Conservation (phyloP, 1,140 invertebrate species). For the Zaprionus capensis region DNA sequence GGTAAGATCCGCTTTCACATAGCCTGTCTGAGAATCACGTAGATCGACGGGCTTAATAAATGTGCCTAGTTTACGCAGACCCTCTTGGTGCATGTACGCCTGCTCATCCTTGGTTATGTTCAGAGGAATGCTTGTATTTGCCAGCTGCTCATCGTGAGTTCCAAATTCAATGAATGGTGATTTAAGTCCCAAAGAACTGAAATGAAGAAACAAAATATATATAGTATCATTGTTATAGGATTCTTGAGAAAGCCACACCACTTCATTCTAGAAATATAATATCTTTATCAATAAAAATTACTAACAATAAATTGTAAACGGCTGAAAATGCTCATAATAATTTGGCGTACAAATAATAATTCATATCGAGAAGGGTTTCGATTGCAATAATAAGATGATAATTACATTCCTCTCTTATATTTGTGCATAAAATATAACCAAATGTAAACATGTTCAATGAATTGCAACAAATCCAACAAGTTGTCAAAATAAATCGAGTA, state of each 20-base stretch:
- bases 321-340: too few relatives aligned
- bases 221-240: background rate
- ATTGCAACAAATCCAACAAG: too few relatives aligned
- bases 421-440: too few relatives aligned
- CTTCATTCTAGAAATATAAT: background rate
- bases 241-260: background rate
- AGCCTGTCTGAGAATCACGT: conserved; percentile 75
- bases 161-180: conserved; percentile 83
- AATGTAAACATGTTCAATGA: too few relatives aligned
- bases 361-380: too few relatives aligned
- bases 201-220: conserved; percentile 16
- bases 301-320: too few relatives aligned
- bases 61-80: conserved; percentile 75
- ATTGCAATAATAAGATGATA: too few relatives aligned
- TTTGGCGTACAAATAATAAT: too few relatives aligned
- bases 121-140: conserved; percentile 78
- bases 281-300: background rate
- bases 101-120: conserved; percentile 82
- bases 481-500: too few relatives aligned
- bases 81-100: conserved; percentile 78
- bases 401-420: too few relatives aligned
- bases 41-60: conserved; percentile 82
- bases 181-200: conserved; percentile 75
- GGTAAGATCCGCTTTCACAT: conserved; percentile 73
- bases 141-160: conserved; percentile 69